phyloP scores from a whole-genome alignment of 1,140 invertebrate genomes.

The Gonioctena quinquepunctata region DNA sequence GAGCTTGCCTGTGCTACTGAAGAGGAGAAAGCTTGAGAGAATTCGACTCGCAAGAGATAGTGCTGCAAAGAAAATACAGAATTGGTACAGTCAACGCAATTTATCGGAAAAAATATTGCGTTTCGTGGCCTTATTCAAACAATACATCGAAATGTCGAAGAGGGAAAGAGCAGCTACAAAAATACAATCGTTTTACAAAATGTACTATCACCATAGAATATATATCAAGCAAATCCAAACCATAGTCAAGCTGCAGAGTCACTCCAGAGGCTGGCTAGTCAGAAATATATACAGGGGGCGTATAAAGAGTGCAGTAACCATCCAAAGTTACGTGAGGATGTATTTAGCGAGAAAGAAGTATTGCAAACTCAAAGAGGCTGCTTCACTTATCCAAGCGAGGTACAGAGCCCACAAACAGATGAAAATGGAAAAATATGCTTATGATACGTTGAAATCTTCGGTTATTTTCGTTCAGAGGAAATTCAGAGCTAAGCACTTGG shows the following conservation, averaged over 20 bases:
- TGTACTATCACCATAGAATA: slow-evolving; percentile 40
- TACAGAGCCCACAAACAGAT: slow-evolving; percentile 45
- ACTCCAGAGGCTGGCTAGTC: slow-evolving; percentile 49
- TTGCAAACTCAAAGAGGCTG: slow-evolving; percentile 46
- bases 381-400: slow-evolving; percentile 42
- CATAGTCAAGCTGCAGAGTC: slow-evolving; percentile 35
- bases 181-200: slow-evolving; percentile 54
- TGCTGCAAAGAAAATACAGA: slow-evolving; percentile 62
- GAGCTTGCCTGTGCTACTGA: slow-evolving; percentile 56
- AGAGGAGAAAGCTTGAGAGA: slow-evolving; percentile 55
- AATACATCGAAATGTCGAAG: slow-evolving; percentile 11
- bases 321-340: slow-evolving; percentile 34
- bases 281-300: slow-evolving; percentile 37
- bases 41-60: slow-evolving; percentile 49
- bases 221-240: slow-evolving; percentile 36
- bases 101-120: slow-evolving; percentile 16
- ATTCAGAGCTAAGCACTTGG: slow-evolving; percentile 35
- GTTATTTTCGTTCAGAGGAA: slow-evolving; percentile 49
- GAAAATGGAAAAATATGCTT: slow-evolving; percentile 38
- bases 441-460: slow-evolving; percentile 41
- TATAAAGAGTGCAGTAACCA: slow-evolving; percentile 27
- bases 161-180: slow-evolving; percentile 34
- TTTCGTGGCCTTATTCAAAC: slow-evolving; percentile 14
- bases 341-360: slow-evolving; percentile 28
- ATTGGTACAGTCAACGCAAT: slow-evolving; percentile 55